phyloP scores from a whole-genome alignment of 2,888 invertebrate genomes.

The Hydraecia micacea region DNA sequence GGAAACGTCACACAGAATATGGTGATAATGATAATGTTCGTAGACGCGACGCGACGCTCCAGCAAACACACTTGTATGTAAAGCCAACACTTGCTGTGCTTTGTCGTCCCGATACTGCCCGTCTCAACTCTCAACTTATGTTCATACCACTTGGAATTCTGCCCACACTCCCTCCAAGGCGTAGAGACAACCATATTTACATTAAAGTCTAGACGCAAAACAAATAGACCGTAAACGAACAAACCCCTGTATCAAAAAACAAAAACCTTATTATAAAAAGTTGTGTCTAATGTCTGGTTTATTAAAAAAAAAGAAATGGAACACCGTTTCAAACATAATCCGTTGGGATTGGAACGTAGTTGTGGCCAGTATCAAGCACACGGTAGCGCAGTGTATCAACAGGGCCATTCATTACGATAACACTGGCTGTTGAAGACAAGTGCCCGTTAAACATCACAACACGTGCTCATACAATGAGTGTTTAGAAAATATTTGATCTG shows the following conservation, averaged over 20 bases:
- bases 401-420: constrained; percentile 71
- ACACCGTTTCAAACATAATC: constrained; percentile 51
- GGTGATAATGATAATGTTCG: constrained; percentile 27
- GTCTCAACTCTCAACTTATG: constrained; percentile 47
- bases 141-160: constrained; percentile 60
- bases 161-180: constrained; percentile 46
- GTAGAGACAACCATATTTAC: constrained; percentile 42
- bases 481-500: constrained; percentile 77
- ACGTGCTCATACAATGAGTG: constrained; percentile 72
- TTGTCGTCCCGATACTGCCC: constrained; percentile 46
- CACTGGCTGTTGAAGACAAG: constrained; percentile 70
- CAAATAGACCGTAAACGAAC: constrained; percentile 49
- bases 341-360: constrained; percentile 47
- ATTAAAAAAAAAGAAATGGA: constrained; percentile 50
- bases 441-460: constrained; percentile 68
- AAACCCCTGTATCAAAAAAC: constrained; percentile 17
- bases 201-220: constrained; percentile 54
- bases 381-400: constrained; percentile 70
- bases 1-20: constrained; percentile 30
- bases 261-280: constrained; percentile 22
- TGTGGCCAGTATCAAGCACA: constrained; percentile 60
- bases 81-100: constrained; percentile 53
- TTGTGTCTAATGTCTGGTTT: constrained; percentile 44
- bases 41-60: constrained; percentile 38
- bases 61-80: constrained; percentile 48